These are phyloP conservation scores for Sceloporus undulatus DNA, from an alignment of 2,113 vertebrate species.

Conservation along the genomic window DNA sequence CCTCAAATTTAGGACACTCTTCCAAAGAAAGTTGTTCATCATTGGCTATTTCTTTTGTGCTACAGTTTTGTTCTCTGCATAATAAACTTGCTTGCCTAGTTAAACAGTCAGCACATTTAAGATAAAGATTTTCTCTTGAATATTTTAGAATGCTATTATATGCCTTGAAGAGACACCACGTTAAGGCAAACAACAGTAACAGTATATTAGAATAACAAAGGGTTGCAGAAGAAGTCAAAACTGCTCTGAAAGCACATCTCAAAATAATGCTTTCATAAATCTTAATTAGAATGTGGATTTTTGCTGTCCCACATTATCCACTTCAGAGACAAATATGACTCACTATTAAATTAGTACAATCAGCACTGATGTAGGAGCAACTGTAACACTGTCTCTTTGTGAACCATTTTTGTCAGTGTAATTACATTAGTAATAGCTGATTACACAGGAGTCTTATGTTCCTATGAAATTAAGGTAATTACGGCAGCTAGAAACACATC, in stretches of 20 bases:
- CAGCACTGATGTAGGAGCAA: slow-evolving; percentile 65
- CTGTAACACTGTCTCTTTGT: slow-evolving; percentile 65
- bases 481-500: slow-evolving; percentile 69
- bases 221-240: slow-evolving; percentile 21
- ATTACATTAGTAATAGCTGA: slow-evolving; percentile 75
- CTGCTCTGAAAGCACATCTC: slow-evolving; percentile 30
- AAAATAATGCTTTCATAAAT: slow-evolving; percentile 56
- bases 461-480: slow-evolving; percentile 76
- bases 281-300: slow-evolving; percentile 61
- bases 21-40: background rate
- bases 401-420: slow-evolving; percentile 70
- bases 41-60: background rate
- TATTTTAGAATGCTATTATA: background rate
- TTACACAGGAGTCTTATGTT: slow-evolving; percentile 72
- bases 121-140: background rate
- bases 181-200: slow-evolving; percentile 25
- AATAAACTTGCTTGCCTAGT: background rate
- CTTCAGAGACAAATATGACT: slow-evolving; percentile 73
- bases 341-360: slow-evolving; percentile 74
- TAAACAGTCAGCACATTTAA: background rate
- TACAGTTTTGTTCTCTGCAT: background rate
- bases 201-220: slow-evolving; percentile 6
- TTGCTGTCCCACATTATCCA: slow-evolving; percentile 63
- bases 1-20: background rate
- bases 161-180: background rate